Conservation (phyloP, 2,888 invertebrate genomes). For the Nezara viridula region DNA sequence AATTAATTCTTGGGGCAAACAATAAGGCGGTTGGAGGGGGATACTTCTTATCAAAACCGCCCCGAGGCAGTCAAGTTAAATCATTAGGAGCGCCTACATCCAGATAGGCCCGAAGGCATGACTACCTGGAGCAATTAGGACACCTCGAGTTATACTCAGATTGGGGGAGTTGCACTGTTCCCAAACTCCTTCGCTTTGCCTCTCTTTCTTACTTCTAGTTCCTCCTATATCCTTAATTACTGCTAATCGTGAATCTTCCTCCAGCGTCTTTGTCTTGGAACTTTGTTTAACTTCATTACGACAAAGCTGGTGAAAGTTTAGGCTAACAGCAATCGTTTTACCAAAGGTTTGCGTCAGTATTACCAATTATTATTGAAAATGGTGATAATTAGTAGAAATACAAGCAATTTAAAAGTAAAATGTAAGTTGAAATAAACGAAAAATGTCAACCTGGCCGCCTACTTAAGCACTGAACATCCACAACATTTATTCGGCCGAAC, state of each 20-base stretch:
- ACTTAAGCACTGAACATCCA: no score
- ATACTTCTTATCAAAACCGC: constrained; percentile 51
- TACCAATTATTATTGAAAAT: not conserved
- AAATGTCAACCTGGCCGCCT: no score
- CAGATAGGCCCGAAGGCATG: not conserved
- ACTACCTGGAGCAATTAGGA: not conserved
- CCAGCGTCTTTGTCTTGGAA: not conserved
- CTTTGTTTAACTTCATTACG: constrained; percentile 29
- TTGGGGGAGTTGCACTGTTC: constrained; percentile 9
- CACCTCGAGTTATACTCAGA: constrained; percentile 1
- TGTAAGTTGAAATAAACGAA: no score
- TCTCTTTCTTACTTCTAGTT: constrained; percentile 10
- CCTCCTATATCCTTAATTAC: constrained; percentile 29
- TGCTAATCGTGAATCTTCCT: constrained; percentile 11
- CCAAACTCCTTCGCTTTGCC: constrained; percentile 11
- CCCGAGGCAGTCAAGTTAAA: constrained; percentile 31
- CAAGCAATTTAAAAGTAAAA: no score
- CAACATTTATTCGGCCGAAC: no score
- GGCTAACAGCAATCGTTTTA: not conserved
- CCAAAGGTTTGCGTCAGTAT: not conserved
- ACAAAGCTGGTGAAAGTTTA: not conserved
- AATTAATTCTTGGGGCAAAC: constrained; percentile 34
- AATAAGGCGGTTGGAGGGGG: constrained; percentile 8
- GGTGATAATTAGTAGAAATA: no score
- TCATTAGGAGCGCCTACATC: constrained; percentile 15